Base-by-base conservation (phyloP, 2,888 invertebrate genomes). In the Cheilosia variabilis region DNA sequence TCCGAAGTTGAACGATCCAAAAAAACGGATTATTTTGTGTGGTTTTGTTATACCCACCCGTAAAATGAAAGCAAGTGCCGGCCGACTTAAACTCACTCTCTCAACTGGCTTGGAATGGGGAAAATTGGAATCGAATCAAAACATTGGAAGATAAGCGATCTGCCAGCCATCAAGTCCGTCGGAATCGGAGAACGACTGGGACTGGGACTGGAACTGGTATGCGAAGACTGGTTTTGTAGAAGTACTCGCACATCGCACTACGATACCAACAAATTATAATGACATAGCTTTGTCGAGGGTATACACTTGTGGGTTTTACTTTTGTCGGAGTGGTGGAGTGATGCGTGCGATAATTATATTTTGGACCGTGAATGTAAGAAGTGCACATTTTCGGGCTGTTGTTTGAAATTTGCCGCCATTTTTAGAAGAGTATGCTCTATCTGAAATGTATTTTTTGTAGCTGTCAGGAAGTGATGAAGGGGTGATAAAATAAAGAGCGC, bases 131-230 rank as follows among this genome's bases (percentile, higher is more conserved):
- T 55, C 31, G 17, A 68, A 69, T 69, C 68, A 73, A 63, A 83
- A 83, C 62, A 79, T 68, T 73, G 37, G 27, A 24, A 83, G 83
- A 83, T 83, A 68, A 57, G 19, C 55, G 68, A 78, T 66, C 82
- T 53, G 47, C 43, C 31, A 71, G 13, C 3, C 19, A 34, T 19
- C 78, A 68, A 31, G 72, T 63, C 66, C 37, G 34, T 58, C 19
- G 13, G 71, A 47, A 2, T 47, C 37, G 17, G 15, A 45, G 65
- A 77, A 37, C 22, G 41, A 66, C 41, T 55, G 60, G 31, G 41
- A 66, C 41, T 55, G 60, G 31, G 41, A 10, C 31, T 65, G 47
- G 31, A 34, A 50, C 58, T 45, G 19, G 19, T n/a, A 41, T 9
- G 45, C 19, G 15, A 17, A 22, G 65, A 72, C 58, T 47, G 65